Evolutionary conservation across 2,888 invertebrate species (phyloP), one percentile per base, ranked within the genome.

Genomic region (Limulus polyphemus): DNA sequence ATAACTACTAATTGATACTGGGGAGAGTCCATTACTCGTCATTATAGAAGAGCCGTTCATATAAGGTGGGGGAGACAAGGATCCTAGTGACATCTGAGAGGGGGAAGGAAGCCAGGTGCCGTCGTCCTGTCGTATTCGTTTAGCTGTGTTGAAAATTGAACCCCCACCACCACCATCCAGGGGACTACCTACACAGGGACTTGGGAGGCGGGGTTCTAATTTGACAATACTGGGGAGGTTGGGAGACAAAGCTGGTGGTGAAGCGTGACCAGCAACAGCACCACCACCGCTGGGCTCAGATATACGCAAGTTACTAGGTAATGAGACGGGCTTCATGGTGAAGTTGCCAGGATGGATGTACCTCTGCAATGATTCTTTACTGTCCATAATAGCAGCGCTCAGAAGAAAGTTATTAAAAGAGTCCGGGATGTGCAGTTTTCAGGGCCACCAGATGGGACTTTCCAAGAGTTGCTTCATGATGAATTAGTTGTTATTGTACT

Each of bases 181-280:
- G 13, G 54, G 54, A n/a, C 54, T 54, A 11, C 54, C 54, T 5
- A 14, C 13, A 50, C 65, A 68, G 10, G 67, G 67, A 48, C 65
- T 63, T 49, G 64, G 59, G 12, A 68, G 48, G 10, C 68, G 58
- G 16, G 68, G 68, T 55, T 68, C 68, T 32, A 68, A 48, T 57
- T 68, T 68, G 50, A 68, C 65, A 47, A 68, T 65, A 14, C 60
- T 60, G 50, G 68, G 68, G 16, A 66, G 60, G 50, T 66, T 64
- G 14, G 68, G 67, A 14, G 63, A 65, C 32, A 68, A 58, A 5
- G 68, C 61, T 14, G 66, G 66, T 11, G 68, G 67, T 49, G 63
- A 63, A n/a, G 60, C 57, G 46, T 61, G 64, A 11, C 62, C 62
- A n/a, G 52, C 63, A 47, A 61, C 47, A 13, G 63, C 63, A 10